Conservation (phyloP, 1,140 invertebrate species). For the Tetramorium parvispinum region DNA sequence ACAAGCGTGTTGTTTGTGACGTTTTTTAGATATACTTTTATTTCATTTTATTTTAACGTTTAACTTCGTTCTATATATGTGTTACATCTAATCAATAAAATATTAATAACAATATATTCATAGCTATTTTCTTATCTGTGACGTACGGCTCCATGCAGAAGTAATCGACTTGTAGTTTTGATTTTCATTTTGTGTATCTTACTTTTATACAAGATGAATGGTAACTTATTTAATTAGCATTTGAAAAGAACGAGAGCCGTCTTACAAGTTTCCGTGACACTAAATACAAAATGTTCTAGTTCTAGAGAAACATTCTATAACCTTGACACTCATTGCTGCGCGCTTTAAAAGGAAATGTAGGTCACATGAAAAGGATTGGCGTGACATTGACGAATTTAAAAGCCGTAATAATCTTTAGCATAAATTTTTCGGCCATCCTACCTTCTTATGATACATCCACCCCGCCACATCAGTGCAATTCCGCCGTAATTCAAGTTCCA, state of each 20-base stretch:
- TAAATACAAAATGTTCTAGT: background rate
- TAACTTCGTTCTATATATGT: no score
- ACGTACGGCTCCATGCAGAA: no score
- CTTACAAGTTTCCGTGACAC: background rate
- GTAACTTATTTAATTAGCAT: background rate
- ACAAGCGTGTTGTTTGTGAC: background rate
- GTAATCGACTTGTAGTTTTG: no score
- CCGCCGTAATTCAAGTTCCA: slow-evolving; percentile 99
- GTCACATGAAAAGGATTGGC: background rate
- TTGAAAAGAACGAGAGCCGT: background rate
- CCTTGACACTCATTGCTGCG: slow-evolving; percentile 11
- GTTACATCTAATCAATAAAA: no score
- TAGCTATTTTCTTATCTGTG: no score
- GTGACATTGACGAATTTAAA: background rate
- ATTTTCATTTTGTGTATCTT: no score
- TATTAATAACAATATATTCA: no score
- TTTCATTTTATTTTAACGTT: no score
- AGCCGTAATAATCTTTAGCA: background rate
- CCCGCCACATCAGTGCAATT: slow-evolving; percentile 99
- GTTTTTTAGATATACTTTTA: background rate
- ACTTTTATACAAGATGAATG: background rate
- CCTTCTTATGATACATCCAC: slow-evolving; percentile 99
- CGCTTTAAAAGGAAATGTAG: slow-evolving; percentile 13
- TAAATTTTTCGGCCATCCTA: slow-evolving; percentile 75
- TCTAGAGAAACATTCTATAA: background rate